These are phyloP conservation scores for Natator depressus DNA, from an alignment of 2,113 vertebrate genomes.

Conservation along the genomic window DNA sequence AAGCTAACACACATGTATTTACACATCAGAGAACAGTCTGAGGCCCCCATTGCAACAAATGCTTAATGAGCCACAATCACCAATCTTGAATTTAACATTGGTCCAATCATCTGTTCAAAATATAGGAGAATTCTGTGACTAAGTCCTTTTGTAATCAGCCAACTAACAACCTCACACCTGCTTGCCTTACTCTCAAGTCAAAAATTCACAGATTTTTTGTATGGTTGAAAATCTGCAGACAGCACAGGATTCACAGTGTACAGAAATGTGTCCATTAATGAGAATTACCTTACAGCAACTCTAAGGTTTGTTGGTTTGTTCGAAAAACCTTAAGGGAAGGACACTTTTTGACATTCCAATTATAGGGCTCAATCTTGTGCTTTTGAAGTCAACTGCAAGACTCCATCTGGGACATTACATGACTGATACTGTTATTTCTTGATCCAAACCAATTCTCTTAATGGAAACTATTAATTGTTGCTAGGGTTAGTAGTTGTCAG, in stretches of 20 bases:
- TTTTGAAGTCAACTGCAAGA: constrained; percentile 41
- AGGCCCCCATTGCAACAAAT: constrained; percentile 4
- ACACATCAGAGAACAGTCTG: constrained; percentile 9
- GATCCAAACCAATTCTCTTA: constrained; percentile 12
- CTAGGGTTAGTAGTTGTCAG: constrained; percentile 3
- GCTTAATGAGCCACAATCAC: not conserved
- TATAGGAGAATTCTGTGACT: not conserved
- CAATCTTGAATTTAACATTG: not conserved
- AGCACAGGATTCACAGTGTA: not conserved
- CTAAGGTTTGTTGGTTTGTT: not conserved
- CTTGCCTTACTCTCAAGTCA: not conserved
- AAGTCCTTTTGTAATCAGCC: not conserved
- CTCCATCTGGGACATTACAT: not conserved
- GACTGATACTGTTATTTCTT: not conserved
- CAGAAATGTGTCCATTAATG: not conserved
- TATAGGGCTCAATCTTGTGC: not conserved
- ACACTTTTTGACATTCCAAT: not conserved
- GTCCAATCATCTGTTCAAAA: constrained; percentile 8
- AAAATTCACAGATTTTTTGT: not conserved
- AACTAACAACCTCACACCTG: not conserved
- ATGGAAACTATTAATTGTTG: not conserved
- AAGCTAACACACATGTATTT: constrained; percentile 22
- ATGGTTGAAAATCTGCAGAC: not conserved
- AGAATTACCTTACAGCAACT: not conserved
- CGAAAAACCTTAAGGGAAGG: not conserved